Evolutionary conservation across 2,888 invertebrate genomes (phyloP).

Genomic region (Strigamia transsilvanica): DNA sequence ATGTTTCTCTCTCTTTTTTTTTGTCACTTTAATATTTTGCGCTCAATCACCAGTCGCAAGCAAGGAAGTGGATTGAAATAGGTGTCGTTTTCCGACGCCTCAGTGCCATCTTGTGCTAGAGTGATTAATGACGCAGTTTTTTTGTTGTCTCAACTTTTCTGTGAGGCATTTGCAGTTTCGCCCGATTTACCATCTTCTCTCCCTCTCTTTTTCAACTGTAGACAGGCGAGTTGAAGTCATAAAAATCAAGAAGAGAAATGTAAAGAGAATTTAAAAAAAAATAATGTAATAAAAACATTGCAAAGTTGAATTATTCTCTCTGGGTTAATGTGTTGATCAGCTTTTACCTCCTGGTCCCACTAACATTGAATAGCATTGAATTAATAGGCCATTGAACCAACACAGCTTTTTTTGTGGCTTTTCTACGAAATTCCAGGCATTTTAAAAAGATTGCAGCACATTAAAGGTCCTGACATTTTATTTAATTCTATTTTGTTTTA

Average conservation of each 20-base stretch:
- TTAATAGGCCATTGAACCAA: no score
- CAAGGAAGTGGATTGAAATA: conserved; percentile 43
- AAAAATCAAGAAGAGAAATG: not conserved
- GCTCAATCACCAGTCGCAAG: conserved; percentile 36
- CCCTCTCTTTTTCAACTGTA: not conserved
- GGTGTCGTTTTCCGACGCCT: conserved; percentile 31
- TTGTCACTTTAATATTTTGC: conserved; percentile 45
- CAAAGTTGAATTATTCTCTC: no score
- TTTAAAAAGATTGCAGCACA: no score
- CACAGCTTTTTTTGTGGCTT: no score
- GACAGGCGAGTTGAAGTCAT: conserved; percentile 5
- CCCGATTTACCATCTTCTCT: conserved; percentile 10
- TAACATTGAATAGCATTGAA: no score
- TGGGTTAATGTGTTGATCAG: no score
- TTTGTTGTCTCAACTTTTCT: conserved; percentile 41
- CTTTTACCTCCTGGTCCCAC: no score
- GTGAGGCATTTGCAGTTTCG: conserved; percentile 39
- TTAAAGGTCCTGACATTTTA: no score
- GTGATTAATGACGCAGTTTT: conserved; percentile 44
- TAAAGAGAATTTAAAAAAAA: not conserved
- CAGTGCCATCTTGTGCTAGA: conserved; percentile 36
- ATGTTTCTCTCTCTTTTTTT: not conserved
- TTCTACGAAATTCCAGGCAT: no score
- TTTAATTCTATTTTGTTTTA: no score
- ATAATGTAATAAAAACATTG: no score